phyloP scores from a whole-genome alignment of 2,888 invertebrate genomes.

The Sepioteuthis lessoniana region DNA sequence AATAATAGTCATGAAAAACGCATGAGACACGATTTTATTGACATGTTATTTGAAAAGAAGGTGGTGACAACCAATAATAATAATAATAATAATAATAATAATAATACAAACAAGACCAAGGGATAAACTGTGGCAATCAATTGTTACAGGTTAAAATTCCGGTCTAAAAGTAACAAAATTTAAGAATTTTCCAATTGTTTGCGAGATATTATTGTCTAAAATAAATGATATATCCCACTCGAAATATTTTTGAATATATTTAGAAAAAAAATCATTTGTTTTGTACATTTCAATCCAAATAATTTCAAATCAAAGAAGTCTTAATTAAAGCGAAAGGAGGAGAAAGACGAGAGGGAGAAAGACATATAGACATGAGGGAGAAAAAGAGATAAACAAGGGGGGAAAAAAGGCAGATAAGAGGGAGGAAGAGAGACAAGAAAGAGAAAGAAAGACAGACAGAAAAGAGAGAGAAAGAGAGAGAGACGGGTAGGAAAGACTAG shows the following conservation, averaged over 20 bases:
- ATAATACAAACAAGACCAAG: no score
- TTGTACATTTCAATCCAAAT: no score
- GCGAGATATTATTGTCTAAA: neutral
- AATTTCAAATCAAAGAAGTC: no score
- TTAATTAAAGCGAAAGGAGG: neutral
- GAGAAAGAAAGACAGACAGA: neutral
- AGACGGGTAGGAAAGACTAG: neutral
- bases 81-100: neutral
- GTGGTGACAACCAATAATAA: neutral
- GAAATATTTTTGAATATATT: no score
- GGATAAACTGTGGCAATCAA: neutral
- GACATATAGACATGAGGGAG: neutral
- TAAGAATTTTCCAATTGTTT: neutral
- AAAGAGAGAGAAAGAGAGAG: no score
- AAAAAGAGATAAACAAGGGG: neutral
- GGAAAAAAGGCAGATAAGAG: neutral
- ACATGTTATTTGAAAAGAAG: neutral
- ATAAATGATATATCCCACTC: neutral
- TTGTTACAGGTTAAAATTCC: no score
- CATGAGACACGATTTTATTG: neutral
- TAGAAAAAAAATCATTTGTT: no score
- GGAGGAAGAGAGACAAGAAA: neutral
- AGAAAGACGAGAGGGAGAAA: neutral
- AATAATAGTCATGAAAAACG: neutral
- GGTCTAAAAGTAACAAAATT: neutral